A percentile compares a stretch with the other conserved stretches of the same genome.
These are phyloP conservation scores for Gymnoscopelus microlampas DNA, from an alignment of 2,797 vertebrate species.

Conservation along the genomic window DNA sequence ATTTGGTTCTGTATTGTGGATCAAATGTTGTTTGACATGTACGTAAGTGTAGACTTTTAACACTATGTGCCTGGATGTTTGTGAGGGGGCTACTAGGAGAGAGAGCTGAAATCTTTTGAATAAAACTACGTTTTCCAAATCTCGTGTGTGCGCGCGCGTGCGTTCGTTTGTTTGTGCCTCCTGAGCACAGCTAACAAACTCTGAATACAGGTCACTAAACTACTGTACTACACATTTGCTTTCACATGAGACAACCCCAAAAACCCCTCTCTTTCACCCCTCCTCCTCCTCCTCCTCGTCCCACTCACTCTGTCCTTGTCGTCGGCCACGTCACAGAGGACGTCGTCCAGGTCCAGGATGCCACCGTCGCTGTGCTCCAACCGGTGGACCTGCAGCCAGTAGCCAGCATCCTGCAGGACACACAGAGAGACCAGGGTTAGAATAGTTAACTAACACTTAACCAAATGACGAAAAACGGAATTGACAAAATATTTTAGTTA, in stretches of 20 bases:
- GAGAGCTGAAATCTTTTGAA: too few species aligned
- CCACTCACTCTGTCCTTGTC: slow-evolving; percentile 96
- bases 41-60: too few species aligned
- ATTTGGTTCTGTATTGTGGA: too few species aligned
- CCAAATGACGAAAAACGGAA: too few species aligned
- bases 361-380: slow-evolving; percentile 94
- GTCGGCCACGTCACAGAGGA: slow-evolving; percentile 93
- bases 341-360: slow-evolving; percentile 94
- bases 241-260: neutral
- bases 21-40: too few species aligned
- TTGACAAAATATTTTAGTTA: too few species aligned
- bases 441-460: neutral
- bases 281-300: too few species aligned
- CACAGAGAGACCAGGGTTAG: neutral
- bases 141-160: neutral
- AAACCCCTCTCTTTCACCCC: slow-evolving; percentile 77
- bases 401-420: slow-evolving; percentile 72
- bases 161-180: neutral
- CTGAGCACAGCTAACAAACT: too few species aligned
- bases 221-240: neutral
- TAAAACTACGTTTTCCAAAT: too few species aligned
- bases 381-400: slow-evolving; percentile 96
- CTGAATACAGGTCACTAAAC: neutral
- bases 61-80: too few species aligned
- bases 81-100: too few species aligned